Percentiles rank a stretch among this genome's conserved stretches.
Conservation (phyloP, 1,140 invertebrate genomes). For the Aphis gossypii region DNA sequence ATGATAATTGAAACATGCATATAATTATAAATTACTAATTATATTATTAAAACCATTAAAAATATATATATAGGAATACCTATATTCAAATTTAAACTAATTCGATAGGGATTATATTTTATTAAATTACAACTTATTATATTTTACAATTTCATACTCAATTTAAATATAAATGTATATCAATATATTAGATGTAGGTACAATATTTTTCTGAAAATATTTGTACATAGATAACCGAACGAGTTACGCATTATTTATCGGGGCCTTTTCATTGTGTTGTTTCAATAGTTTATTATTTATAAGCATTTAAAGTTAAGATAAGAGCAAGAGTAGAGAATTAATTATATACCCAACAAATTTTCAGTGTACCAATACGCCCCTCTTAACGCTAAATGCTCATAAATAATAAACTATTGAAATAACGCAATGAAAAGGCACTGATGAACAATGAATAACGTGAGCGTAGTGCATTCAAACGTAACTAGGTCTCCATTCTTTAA, state of each 20-base stretch:
- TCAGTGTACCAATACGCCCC: background rate
- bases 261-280: background rate
- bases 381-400: slow-evolving; percentile 7
- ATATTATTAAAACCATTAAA: too few species aligned
- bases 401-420: slow-evolving; percentile 3
- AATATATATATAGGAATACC: too few species aligned
- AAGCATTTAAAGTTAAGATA: too few species aligned
- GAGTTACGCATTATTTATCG: background rate
- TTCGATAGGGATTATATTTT: too few species aligned
- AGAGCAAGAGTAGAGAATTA: background rate
- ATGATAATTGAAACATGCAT: too few species aligned
- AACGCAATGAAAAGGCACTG: background rate
- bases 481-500: background rate
- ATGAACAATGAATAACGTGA: background rate
- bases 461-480: background rate
- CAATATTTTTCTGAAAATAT: background rate
- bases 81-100: too few species aligned
- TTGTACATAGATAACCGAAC: background rate
- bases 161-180: background rate
- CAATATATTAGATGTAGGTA: too few species aligned
- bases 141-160: background rate
- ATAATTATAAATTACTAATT: too few species aligned
- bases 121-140: too few species aligned
- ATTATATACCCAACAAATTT: background rate
- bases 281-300: background rate